phyloP scores from a whole-genome alignment of 2,888 invertebrate species.

The Cantharis rustica region DNA sequence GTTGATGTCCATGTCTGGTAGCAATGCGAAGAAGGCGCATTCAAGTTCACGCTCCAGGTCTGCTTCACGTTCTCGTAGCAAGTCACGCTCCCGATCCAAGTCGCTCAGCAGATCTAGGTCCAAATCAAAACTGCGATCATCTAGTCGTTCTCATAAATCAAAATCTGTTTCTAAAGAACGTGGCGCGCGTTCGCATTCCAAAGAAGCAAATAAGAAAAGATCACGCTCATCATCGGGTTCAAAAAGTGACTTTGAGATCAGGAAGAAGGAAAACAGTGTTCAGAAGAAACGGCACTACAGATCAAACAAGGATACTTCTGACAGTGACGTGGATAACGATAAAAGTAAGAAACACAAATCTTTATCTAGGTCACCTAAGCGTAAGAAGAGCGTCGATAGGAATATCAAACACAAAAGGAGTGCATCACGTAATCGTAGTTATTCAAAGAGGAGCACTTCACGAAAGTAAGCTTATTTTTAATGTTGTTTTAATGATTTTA shows the following conservation, averaged over 20 bases:
- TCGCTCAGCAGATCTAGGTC: constrained; percentile 19
- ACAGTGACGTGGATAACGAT: constrained; percentile 61
- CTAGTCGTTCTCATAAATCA: constrained; percentile 40
- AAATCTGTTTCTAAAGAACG: constrained; percentile 35
- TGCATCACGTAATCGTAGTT: constrained; percentile 44
- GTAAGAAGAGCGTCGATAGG: constrained; percentile 54
- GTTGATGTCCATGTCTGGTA: constrained; percentile 65
- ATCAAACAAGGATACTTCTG: constrained; percentile 81
- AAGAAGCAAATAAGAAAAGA: constrained; percentile 33
- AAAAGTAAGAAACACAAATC: constrained; percentile 47
- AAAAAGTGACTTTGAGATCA: constrained; percentile 67
- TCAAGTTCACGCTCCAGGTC: constrained; percentile 48
- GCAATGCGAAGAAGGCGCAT: constrained; percentile 47
- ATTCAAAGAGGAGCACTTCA: constrained; percentile 45
- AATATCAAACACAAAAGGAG: constrained; percentile 57
- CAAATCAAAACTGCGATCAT: constrained; percentile 38
- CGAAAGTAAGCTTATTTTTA: constrained; percentile 45
- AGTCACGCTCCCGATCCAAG: constrained; percentile 41
- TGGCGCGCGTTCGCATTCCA: constrained; percentile 36
- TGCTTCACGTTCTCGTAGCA: constrained; percentile 47
- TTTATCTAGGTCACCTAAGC: constrained; percentile 44
- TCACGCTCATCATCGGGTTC: constrained; percentile 42
- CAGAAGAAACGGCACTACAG: constrained; percentile 90
- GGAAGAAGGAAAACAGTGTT: constrained; percentile 78
- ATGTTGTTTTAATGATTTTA: constrained; percentile 12